These are phyloP conservation scores for Meteorus cinctellus DNA, from an alignment of 2,888 invertebrate species.

Conservation along the genomic window DNA sequence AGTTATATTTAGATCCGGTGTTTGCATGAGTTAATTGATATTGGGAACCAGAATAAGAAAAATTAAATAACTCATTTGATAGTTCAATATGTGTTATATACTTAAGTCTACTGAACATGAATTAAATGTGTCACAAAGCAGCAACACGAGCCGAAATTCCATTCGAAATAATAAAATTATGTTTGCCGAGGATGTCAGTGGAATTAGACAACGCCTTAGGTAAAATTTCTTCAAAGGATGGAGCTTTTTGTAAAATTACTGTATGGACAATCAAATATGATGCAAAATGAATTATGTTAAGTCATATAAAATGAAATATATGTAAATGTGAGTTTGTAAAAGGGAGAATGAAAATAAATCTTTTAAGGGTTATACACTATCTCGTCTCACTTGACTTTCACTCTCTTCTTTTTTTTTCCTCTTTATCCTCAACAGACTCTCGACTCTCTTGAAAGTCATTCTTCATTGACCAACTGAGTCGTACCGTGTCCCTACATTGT, in stretches of 20 bases:
- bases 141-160: too few relatives aligned
- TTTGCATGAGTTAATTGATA: too few relatives aligned
- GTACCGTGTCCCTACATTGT: slow-evolving; percentile 38
- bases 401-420: slow-evolving; percentile 1
- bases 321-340: slow-evolving; percentile 15
- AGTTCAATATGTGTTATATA: too few relatives aligned
- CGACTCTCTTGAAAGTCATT: slow-evolving; percentile 50
- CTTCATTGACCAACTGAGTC: slow-evolving; percentile 52
- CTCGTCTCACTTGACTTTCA: neutral
- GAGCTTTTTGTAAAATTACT: neutral
- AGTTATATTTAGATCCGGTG: too few relatives aligned
- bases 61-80: too few relatives aligned
- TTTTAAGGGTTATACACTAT: slow-evolving; percentile 11
- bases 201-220: too few relatives aligned
- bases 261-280: neutral
- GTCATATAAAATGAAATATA: slow-evolving; percentile 2
- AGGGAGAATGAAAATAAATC: slow-evolving; percentile 38
- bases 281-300: neutral
- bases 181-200: too few relatives aligned
- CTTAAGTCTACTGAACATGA: too few relatives aligned
- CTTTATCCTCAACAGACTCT: slow-evolving; percentile 16
- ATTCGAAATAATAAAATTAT: too few relatives aligned
- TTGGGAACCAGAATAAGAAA: too few relatives aligned
- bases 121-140: too few relatives aligned
- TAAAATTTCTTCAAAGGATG: neutral